Base-by-base conservation (phyloP, 1,140 invertebrate genomes). In the Heliconius hermathena region DNA sequence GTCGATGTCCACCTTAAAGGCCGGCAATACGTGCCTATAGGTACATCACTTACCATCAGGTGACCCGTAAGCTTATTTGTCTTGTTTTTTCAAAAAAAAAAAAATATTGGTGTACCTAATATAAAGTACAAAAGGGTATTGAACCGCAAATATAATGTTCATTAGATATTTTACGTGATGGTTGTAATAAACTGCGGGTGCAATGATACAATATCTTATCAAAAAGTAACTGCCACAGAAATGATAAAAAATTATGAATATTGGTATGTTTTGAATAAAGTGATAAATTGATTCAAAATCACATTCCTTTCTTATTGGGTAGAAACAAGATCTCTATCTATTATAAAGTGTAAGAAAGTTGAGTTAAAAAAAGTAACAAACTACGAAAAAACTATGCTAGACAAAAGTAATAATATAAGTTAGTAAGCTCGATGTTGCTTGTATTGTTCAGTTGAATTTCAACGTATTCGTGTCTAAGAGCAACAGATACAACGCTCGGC, bases 81-180 rank as follows among this genome's bases (percentile, higher is more conserved):
- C 3, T 46, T 46, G 41, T 13, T 13, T 46, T 41, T 13, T 13
- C 2, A 0, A 46, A 13, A 46, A 46, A 41, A 46, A 29, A 66
- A 2, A 26, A 29, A 66, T 5, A 29, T 29, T 26, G 1, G 4
- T 66, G 1, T 66, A 29, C 26, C 20, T 72, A 20, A 72, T 20
- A 72, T 22, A 38, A 71, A 71, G 36, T 38, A 72, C 11, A 66
- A 77, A n/a, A 77, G 70, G 72, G 46, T 72, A 77, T 46, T 66
- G 46, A 72, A 77, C 78, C 80, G 16, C 75, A 76, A 74, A 71
- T 80, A 71, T 71, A 78, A 60, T 78, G 74, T 84, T 79, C 77
- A 82, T 84, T 82, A 84, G 72, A 72, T 82, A 84, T 77, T 82
- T 82, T 84, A 84, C 77, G 83, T 82, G 74, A 70, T 79, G 74